These are phyloP conservation scores for Slavum lentiscoides DNA, from an alignment of 2,888 invertebrate species.

Conservation along the genomic window DNA sequence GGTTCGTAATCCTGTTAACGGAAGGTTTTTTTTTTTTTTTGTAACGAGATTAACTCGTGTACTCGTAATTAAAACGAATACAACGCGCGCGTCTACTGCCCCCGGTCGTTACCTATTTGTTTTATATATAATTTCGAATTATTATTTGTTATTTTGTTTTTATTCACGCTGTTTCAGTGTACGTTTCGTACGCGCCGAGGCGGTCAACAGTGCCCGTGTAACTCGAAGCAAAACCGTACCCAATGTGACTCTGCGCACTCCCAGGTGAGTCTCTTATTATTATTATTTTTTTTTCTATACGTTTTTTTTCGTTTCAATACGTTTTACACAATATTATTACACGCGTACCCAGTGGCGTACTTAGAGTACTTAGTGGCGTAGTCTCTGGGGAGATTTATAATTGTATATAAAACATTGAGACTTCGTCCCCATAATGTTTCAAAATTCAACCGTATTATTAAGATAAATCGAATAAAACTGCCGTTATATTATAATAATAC, in stretches of 20 bases:
- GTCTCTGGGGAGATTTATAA: too few relatives aligned
- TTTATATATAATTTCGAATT: background rate
- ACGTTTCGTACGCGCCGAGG: conserved; percentile 41
- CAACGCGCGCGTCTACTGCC: background rate
- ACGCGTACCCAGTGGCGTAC: too few relatives aligned
- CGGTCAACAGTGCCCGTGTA: conserved; percentile 22
- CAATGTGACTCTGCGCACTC: conserved; percentile 37
- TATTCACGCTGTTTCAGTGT: conserved; percentile 36
- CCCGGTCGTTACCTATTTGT: background rate
- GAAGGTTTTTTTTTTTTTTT: too few relatives aligned
- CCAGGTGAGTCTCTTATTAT: conserved; percentile 34
- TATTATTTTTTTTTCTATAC: too few relatives aligned
- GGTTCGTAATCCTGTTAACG: conserved; percentile 35
- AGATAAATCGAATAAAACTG: too few relatives aligned
- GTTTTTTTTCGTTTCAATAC: too few relatives aligned
- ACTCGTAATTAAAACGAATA: conserved; percentile 10
- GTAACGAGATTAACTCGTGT: conserved; percentile 19
- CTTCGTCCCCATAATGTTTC: too few relatives aligned
- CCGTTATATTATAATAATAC: too few relatives aligned
- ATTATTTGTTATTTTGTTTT: background rate
- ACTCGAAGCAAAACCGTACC: conserved; percentile 49
- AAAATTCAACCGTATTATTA: too few relatives aligned
- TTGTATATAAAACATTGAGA: too few relatives aligned
- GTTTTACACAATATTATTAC: too few relatives aligned
- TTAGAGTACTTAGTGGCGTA: too few relatives aligned